Evolutionary conservation across 2,113 vertebrate species (phyloP).

Genomic region (Aleadryas rufinucha): DNA sequence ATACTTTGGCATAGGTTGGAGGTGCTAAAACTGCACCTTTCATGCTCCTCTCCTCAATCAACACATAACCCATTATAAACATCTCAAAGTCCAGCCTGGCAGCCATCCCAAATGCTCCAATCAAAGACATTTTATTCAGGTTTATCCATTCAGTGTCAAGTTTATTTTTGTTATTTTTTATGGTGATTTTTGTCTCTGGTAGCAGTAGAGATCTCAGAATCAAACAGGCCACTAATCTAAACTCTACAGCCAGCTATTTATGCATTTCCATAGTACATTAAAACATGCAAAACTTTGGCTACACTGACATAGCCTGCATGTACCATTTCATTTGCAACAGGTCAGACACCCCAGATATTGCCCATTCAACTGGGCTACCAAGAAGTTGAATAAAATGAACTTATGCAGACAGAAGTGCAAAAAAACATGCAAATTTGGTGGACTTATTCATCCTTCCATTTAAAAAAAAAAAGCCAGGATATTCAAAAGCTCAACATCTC

Average conservation of each 20-base stretch:
- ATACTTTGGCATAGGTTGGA: slow-evolving; percentile 5
- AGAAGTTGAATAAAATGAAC: background rate
- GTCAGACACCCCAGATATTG: background rate
- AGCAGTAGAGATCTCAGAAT: slow-evolving; percentile 3
- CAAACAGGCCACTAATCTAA: background rate
- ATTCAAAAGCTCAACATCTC: background rate
- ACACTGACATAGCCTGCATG: background rate
- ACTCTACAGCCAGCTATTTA: slow-evolving; percentile 1
- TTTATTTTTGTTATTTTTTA: slow-evolving; percentile 49
- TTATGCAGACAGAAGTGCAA: background rate
- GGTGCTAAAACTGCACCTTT: slow-evolving; percentile 42
- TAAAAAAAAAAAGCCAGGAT: background rate
- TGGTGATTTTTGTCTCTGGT: slow-evolving; percentile 50
- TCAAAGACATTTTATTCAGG: slow-evolving; percentile 69
- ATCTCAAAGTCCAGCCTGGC: slow-evolving; percentile 53
- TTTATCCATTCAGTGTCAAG: slow-evolving; percentile 47
- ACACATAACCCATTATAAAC: slow-evolving; percentile 65
- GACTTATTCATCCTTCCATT: background rate
- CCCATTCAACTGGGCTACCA: background rate
- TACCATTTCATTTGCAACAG: background rate
- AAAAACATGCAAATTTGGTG: background rate
- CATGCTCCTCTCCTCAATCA: slow-evolving; percentile 58
- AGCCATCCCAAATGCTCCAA: slow-evolving; percentile 48
- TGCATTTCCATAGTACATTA: background rate
- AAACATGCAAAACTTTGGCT: background rate